These are phyloP conservation scores for Eciton burchellii DNA, from an alignment of 1,140 invertebrate species.

Conservation along the genomic window DNA sequence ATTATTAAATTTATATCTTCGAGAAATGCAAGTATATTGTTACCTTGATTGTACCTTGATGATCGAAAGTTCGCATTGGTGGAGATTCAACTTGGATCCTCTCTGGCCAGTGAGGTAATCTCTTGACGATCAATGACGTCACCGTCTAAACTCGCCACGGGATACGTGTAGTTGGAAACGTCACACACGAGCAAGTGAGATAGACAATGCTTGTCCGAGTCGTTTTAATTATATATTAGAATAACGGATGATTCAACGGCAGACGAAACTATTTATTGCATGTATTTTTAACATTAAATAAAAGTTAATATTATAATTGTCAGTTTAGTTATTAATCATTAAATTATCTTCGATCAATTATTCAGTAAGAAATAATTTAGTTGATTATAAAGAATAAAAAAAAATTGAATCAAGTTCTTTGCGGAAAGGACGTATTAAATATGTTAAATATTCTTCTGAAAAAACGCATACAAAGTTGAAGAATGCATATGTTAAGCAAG, in stretches of 20 bases:
- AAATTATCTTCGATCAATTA: neutral
- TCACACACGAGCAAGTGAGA: conserved; percentile 48
- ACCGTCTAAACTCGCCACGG: conserved; percentile 75
- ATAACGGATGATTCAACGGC: conserved; percentile 10
- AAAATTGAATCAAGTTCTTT: neutral
- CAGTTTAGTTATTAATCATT: neutral
- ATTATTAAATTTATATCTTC: neutral
- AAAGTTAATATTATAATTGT: neutral
- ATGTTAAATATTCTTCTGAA: too few relatives aligned
- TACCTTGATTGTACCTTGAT: neutral
- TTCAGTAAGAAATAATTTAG: too few relatives aligned
- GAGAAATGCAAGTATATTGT: neutral
- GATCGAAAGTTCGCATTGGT: conserved; percentile 16
- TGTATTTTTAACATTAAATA: conserved; percentile 3
- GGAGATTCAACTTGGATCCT: conserved; percentile 48
- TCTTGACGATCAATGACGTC: conserved; percentile 77
- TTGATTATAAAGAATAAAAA: neutral
- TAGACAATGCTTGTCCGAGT: neutral
- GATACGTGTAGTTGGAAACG: conserved; percentile 57
- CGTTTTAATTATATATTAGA: conserved; percentile 33
- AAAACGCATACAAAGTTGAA: too few relatives aligned
- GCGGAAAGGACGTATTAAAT: too few relatives aligned
- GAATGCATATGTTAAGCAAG: too few relatives aligned
- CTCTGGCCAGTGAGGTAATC: conserved; percentile 69
- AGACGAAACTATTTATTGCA: neutral